Percentiles rank a stretch among this genome's conserved stretches.
Conservation (phyloP, 1,140 invertebrate genomes). For the Chlorops oryzae region DNA sequence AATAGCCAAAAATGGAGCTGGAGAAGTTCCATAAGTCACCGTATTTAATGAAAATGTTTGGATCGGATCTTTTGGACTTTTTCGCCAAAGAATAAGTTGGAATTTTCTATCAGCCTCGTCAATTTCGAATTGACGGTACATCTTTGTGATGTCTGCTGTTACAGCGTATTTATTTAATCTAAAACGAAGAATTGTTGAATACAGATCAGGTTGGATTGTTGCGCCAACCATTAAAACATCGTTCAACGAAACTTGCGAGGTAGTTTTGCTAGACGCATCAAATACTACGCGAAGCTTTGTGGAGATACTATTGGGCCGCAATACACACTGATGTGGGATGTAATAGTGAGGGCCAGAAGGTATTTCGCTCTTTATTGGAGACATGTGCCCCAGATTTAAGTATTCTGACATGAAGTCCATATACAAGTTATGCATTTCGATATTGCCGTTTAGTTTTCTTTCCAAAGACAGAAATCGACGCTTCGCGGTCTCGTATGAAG, state of each 20-base stretch:
- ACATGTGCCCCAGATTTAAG: constrained; percentile 36
- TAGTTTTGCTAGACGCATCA: constrained; percentile 9
- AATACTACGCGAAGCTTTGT: constrained; percentile 18
- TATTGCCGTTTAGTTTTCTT: constrained; percentile 25
- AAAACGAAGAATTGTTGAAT: constrained; percentile 40
- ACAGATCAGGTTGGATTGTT: constrained; percentile 19
- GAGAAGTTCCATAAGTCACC: constrained; percentile 36
- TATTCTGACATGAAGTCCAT: constrained; percentile 36
- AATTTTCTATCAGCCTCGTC: constrained; percentile 19
- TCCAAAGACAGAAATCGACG: constrained; percentile 32
- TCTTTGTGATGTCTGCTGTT: constrained; percentile 28
- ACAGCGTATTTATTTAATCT: constrained; percentile 30
- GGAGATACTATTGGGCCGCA: constrained; percentile 3
- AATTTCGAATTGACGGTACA: constrained; percentile 34
- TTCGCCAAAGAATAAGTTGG: constrained; percentile 44
- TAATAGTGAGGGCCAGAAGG: constrained; percentile 17
- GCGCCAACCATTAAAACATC: constrained; percentile 13
- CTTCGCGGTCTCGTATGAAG: constrained; percentile 25
- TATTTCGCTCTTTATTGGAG: constrained; percentile 28
- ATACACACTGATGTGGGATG: constrained; percentile 27
- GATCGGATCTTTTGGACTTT: constrained; percentile 19
- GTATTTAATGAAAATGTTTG: constrained; percentile 16
- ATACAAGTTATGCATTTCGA: constrained; percentile 18
- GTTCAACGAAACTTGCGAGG: constrained; percentile 20
- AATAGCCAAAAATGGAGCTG: constrained; percentile 35